Conservation (phyloP, 1,140 invertebrate genomes). For the Diplogasteroides magnus region DNA sequence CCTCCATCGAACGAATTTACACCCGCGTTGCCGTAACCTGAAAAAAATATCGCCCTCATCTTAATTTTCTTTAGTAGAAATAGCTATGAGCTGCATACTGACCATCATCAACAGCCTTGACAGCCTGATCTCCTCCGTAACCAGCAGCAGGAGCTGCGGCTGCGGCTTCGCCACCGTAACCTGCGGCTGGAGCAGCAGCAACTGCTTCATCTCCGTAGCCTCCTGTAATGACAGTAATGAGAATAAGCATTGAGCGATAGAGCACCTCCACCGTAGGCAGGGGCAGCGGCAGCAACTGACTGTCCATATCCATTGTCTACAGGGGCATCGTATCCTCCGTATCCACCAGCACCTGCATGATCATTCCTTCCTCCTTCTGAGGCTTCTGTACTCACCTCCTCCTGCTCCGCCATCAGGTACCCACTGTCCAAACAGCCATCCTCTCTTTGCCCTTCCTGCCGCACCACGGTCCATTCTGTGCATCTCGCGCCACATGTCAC, state of each 20-base stretch:
- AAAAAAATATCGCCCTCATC: too few relatives aligned
- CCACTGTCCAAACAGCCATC: constrained; percentile 41
- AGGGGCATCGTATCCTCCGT: constrained; percentile 3
- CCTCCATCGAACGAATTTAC: too few relatives aligned
- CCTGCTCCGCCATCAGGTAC: constrained; percentile 35
- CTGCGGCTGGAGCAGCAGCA: constrained; percentile 6
- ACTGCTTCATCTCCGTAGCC: constrained; percentile 13
- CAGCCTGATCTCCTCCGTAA: neutral
- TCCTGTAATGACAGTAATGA: too few relatives aligned
- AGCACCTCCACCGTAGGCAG: neutral
- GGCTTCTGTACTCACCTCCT: too few relatives aligned
- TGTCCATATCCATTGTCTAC: neutral
- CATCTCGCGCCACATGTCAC: constrained; percentile 22
- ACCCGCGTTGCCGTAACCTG: neutral
- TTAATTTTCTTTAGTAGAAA: too few relatives aligned
- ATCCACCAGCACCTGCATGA: constrained; percentile 1
- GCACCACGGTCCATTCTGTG: constrained; percentile 4
- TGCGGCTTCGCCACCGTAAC: constrained; percentile 3
- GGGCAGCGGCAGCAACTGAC: constrained; percentile 6
- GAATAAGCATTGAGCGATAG: too few relatives aligned
- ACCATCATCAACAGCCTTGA: too few relatives aligned
- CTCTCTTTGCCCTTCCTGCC: constrained; percentile 24
- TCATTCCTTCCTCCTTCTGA: constrained; percentile 18
- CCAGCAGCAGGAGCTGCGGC: neutral
- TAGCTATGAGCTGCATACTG: too few relatives aligned